These are phyloP conservation scores for Sinocyclocheilus maitianheensis DNA, from an alignment of 2,113 vertebrate species.

Conservation along the genomic window DNA sequence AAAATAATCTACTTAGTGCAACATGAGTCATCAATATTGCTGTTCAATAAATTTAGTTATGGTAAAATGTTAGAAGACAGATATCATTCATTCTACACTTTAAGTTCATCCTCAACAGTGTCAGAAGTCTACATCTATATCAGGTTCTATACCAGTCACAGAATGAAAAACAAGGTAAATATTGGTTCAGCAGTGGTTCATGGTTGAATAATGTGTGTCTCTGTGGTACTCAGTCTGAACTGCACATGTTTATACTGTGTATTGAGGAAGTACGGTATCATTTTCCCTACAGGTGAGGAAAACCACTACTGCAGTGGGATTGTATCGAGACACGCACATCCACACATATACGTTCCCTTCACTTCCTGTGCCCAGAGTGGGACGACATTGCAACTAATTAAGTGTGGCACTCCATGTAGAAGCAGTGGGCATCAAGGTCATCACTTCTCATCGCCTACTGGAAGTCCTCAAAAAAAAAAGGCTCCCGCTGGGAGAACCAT, in stretches of 20 bases:
- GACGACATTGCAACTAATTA: conserved; percentile 37
- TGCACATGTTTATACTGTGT: neutral
- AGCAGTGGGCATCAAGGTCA: conserved; percentile 45
- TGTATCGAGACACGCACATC: conserved; percentile 16
- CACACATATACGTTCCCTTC: conserved; percentile 14
- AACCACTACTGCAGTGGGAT: conserved; percentile 21
- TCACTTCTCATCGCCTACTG: conserved; percentile 5
- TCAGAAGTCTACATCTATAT: neutral
- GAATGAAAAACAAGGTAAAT: conserved; percentile 14
- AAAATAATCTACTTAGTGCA: neutral
- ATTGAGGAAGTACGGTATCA: conserved; percentile 41
- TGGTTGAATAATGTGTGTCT: conserved; percentile 7
- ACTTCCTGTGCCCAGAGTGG: conserved; percentile 14
- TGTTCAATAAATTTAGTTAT: neutral
- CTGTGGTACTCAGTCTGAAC: neutral
- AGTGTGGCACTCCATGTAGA: conserved; percentile 8
- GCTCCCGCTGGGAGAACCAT: neutral
- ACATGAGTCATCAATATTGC: neutral
- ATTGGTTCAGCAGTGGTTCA: conserved; percentile 2
- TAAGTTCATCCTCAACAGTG: neutral
- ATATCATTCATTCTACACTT: neutral
- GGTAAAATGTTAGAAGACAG: neutral
- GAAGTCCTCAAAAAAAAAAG: conserved; percentile 15
- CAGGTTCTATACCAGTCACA: neutral
- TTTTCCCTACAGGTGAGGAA: conserved; percentile 44